phyloP scores from a whole-genome alignment of 2,113 vertebrate genomes.

The Microcebus jonahi region DNA sequence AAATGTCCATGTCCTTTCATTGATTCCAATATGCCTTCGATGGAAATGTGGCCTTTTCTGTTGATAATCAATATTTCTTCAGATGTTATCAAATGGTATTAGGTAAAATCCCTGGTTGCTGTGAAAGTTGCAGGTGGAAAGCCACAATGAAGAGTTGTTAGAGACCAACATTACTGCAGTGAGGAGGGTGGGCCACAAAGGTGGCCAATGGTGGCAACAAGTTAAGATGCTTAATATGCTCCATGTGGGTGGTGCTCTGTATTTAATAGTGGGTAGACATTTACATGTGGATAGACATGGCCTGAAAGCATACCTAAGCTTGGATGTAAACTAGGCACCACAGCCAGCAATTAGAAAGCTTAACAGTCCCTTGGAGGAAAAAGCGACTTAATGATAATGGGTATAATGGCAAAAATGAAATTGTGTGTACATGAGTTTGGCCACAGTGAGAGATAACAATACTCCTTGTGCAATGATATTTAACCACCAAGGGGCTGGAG shows the following conservation, averaged over 20 bases:
- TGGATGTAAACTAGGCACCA: not conserved
- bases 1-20: not conserved
- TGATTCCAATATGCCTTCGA: not conserved
- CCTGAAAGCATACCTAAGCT: not conserved
- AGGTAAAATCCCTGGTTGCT: not conserved
- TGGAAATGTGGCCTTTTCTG: not conserved
- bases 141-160: not conserved
- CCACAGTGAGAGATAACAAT: not conserved
- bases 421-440: not conserved
- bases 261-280: not conserved
- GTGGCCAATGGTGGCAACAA: too few relatives aligned
- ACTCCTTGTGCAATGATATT: not conserved
- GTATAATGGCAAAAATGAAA: not conserved
- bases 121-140: not conserved
- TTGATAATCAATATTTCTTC: not conserved
- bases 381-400: not conserved
- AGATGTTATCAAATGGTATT: not conserved
- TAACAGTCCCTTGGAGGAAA: not conserved
- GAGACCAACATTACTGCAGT: not conserved
- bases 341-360: not conserved
- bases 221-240: not conserved
- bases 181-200: not conserved
- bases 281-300: not conserved
- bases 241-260: not conserved
- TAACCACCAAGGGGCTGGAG: not conserved